Base-by-base conservation (phyloP, 2,888 invertebrate genomes). In the Thumatha senex region DNA sequence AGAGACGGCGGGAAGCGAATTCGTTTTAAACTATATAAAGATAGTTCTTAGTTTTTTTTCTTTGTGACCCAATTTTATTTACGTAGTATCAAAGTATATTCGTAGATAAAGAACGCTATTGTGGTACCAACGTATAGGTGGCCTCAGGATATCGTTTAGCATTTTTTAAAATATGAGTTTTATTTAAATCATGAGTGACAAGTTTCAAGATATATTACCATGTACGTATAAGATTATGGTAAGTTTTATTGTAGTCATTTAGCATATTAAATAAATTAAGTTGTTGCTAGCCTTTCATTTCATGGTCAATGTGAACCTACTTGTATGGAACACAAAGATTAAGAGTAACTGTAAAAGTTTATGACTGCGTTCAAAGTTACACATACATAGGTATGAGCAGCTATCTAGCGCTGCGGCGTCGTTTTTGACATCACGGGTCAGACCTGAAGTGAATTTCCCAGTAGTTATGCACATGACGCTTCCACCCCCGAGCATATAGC, bases 101-200 rank as follows among this genome's bases (percentile, higher is more conserved):
- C 36, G 14, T 15, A 36, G 10, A 15, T 14, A 36, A 8, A 36
- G 5, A 36, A 14, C 12, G 29, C 3, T 15, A 39, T n/a, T 14
- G 38, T 39, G 15, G 15, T 42, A 33, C n/a, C 18, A 18, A 39
- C 12, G 30, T 30, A 9, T 15, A 41, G n/a, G 30, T 50, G 45
- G 29, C 43, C 34, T 29, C 36, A 42, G 13, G 13, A 42, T 18
- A 39, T 42, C 10, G 43, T 47, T 43, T 42, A 46, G 46, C 42
- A 50, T 50, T 45, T 50, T 40, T 45, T 1, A 41, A 46, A 46
- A 51, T 51, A 58, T 38, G 31, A 40, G 18, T 39, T n/a, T 48
- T 40, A 34, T 48, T 34, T 43, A 41, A 40, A 40, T 42, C 24
- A 41, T 40, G 47, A 40, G 39, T 30, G 50, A 41, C 46, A 34